Percentiles rank a stretch among this genome's conserved stretches.
These are phyloP conservation scores for Hyles euphorbiae DNA, from an alignment of 1,140 invertebrate genomes.

Conservation along the genomic window DNA sequence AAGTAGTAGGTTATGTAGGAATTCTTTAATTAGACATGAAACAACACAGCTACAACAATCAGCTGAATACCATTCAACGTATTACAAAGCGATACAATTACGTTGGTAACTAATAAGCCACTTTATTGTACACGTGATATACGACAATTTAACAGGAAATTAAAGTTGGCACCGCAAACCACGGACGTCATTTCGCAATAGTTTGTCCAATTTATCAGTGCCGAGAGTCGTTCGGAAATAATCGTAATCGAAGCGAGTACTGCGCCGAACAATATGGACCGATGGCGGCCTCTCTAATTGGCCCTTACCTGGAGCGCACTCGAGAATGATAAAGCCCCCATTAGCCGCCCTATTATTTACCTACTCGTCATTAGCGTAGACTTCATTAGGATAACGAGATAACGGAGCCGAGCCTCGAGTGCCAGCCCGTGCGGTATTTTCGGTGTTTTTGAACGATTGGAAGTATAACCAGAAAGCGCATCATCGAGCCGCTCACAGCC, in stretches of 20 bases:
- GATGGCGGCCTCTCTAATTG: constrained; percentile 73
- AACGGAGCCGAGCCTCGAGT: constrained; percentile 65
- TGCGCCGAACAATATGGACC: constrained; percentile 72
- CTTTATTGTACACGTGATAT: constrained; percentile 23
- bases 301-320: constrained; percentile 74
- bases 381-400: constrained; percentile 76
- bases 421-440: constrained; percentile 46
- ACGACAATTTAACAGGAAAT: constrained; percentile 59
- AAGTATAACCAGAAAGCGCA: neutral
- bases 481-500: neutral
- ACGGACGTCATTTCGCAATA: constrained; percentile 67
- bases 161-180: constrained; percentile 55
- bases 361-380: constrained; percentile 75
- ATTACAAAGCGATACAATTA: constrained; percentile 32
- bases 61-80: constrained; percentile 22
- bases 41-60: constrained; percentile 1
- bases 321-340: constrained; percentile 74
- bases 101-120: constrained; percentile 28
- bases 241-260: constrained; percentile 71
- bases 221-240: constrained; percentile 68
- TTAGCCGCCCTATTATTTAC: constrained; percentile 75
- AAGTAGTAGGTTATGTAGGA: neutral
- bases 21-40: constrained; percentile 22
- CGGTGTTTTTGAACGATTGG: constrained; percentile 53
- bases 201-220: constrained; percentile 73